Evolutionary conservation across 2,113 vertebrate species (phyloP), one percentile per base, ranked within the genome.

Genomic region (Esox niger): DNA sequence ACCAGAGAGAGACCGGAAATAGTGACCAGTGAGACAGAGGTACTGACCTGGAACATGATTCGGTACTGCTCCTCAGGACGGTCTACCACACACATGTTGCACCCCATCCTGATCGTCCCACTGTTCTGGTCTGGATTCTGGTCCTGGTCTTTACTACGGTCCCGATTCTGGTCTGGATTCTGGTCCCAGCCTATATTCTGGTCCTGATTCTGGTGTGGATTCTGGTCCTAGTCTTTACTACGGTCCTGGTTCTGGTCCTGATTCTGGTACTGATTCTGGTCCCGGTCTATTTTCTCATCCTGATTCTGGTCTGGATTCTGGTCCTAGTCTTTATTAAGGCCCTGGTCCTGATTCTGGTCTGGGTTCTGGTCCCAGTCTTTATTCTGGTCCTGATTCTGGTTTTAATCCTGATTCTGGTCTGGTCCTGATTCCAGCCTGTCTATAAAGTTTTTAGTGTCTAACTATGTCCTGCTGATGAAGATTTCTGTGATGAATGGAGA

Each of bases 11-110:
- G 47, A 21, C n/a, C n/a, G n/a, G n/a, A 6, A 21, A 20, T 13
- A 49, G 4, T 2, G 20, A 6, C 4, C 15, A 11, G 20, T 9
- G 26, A 25, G 21, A 30, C 9, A 57, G 21, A 55, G 9, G 25
- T 26, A 58, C 73, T 73, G 70, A 95, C 94, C 93, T 94, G 94
- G 78, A 94, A 90, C 92, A 93, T 91, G 84, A 94, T 90, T 81
- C 90, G 86, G 89, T 93, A 94, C 75, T 93, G 94, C 84, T 95
- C 93, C 88, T 94, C 94, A n/a, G 92, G 92, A 52, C 92, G 93
- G 81, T 90, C 91, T 65, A 94, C 90, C 87, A 94, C 91, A 68
- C 94, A 94, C 93, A 94, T 93, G 89, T 94, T 94, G 72, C 94
- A 94, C 80, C 94, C 94, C 93, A 94, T 95, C 86, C 83, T 78